Conservation (phyloP, 2,113 vertebrate species). For the Psettodes erumei region DNA sequence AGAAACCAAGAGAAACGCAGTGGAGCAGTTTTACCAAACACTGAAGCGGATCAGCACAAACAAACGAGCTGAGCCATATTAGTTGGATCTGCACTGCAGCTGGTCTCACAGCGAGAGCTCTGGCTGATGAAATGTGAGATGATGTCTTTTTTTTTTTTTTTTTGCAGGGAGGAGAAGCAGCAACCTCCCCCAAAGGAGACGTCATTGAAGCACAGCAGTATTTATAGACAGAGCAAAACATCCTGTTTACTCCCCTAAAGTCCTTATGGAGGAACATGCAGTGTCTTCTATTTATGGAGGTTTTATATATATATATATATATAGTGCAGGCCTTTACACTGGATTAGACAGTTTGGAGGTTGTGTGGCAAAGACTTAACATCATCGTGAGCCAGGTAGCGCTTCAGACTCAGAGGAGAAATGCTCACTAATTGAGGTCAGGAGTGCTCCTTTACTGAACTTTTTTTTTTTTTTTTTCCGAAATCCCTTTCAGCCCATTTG, state of each 20-base stretch:
- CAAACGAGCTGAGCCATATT: not conserved
- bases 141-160: constrained; percentile 7
- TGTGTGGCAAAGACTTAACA: constrained; percentile 19
- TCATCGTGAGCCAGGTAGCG: constrained; percentile 26
- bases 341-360: constrained; percentile 9
- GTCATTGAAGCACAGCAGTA: constrained; percentile 35
- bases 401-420: constrained; percentile 59
- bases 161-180: constrained; percentile 20
- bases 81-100: constrained; percentile 1
- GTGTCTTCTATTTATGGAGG: constrained; percentile 41
- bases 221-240: constrained; percentile 58
- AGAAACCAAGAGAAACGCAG: not conserved
- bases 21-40: not conserved
- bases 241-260: constrained; percentile 52
- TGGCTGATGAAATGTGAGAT: constrained; percentile 17
- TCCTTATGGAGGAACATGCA: constrained; percentile 36
- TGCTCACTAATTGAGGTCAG: constrained; percentile 78
- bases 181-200: constrained; percentile 41
- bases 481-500: constrained; percentile 54
- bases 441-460: constrained; percentile 49
- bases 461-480: constrained; percentile 36
- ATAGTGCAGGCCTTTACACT: constrained; percentile 6
- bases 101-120: constrained; percentile 3
- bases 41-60: not conserved
- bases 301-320: constrained; percentile 40